A percentile compares a stretch with the other conserved stretches of the same genome.
Evolutionary conservation across 2,113 vertebrate species (phyloP).

Genomic region (Danionella cerebrum): DNA sequence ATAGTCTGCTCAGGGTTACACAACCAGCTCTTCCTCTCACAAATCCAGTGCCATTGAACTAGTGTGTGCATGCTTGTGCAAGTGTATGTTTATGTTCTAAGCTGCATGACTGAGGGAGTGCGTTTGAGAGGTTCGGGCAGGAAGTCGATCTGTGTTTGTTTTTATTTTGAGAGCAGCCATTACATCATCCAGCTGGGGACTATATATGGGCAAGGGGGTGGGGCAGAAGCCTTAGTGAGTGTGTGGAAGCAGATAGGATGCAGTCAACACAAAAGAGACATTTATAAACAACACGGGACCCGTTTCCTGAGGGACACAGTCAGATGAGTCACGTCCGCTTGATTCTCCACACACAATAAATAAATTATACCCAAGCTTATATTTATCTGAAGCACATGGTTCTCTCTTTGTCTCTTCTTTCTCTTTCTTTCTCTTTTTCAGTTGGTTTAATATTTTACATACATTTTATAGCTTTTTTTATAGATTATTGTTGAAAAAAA

Average conservation of each 20-base stretch:
- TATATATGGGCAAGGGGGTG: conserved; percentile 18
- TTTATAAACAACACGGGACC: neutral
- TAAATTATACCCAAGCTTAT: neutral
- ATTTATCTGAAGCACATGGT: neutral
- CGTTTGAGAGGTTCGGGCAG: neutral
- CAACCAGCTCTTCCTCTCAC: neutral
- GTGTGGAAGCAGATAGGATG: neutral
- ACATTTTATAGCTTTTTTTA: too few species aligned
- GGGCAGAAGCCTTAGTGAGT: neutral
- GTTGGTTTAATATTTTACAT: too few species aligned
- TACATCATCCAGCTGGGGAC: conserved; percentile 38
- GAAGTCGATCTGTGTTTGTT: conserved; percentile 37
- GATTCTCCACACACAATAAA: neutral
- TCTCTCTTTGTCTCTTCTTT: neutral
- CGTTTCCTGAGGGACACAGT: neutral
- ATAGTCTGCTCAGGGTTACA: neutral
- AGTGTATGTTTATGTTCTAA: neutral
- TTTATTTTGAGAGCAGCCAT: conserved; percentile 49
- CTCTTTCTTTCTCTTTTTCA: too few species aligned
- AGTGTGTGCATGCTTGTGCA: neutral
- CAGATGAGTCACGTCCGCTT: neutral
- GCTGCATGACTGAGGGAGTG: neutral
- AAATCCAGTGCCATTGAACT: neutral
- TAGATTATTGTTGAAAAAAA: too few species aligned
- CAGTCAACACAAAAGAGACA: neutral